phyloP scores from a whole-genome alignment of 2,888 invertebrate species.

The Drosophila prolongata region DNA sequence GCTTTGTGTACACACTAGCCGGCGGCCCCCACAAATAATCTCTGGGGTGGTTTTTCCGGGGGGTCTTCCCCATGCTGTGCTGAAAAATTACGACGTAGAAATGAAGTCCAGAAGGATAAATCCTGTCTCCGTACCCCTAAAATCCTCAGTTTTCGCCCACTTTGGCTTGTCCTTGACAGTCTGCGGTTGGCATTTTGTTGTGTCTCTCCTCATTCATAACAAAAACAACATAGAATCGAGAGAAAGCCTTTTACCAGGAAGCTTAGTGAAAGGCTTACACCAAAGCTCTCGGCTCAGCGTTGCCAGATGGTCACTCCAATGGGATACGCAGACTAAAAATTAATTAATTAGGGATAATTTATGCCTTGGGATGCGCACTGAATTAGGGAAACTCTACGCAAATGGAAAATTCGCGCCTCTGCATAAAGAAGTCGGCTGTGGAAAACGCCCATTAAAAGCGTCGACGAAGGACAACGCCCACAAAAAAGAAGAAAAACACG shows the following conservation, averaged over 20 bases:
- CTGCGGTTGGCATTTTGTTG: constrained; percentile 73
- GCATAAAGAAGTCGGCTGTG: constrained; percentile 42
- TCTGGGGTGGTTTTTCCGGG: constrained; percentile 43
- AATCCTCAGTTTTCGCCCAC: constrained; percentile 2
- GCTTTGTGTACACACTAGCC: constrained; percentile 56
- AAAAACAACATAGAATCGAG: constrained; percentile 52
- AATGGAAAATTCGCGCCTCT: constrained; percentile 33
- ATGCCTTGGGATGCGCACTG: constrained; percentile 30
- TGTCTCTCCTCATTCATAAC: constrained; percentile 78
- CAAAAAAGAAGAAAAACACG: constrained; percentile 39
- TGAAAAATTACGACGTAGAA: constrained; percentile 76
- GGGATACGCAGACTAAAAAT: background rate
- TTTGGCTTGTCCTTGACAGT: constrained; percentile 41
- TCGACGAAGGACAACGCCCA: constrained; percentile 57
- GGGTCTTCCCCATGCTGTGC: constrained; percentile 15
- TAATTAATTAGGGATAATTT: constrained; percentile 52
- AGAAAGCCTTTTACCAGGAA: constrained; percentile 11
- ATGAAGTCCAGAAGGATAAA: constrained; percentile 36
- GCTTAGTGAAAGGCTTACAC: constrained; percentile 23
- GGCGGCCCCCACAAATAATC: constrained; percentile 26
- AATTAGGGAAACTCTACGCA: constrained; percentile 47
- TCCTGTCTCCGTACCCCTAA: constrained; percentile 46
- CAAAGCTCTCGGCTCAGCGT: constrained; percentile 31
- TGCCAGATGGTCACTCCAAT: constrained; percentile 22
- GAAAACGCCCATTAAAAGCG: constrained; percentile 26